Evolutionary conservation across 2,113 vertebrate genomes (phyloP).

Genomic region (Silurus meridionalis): DNA sequence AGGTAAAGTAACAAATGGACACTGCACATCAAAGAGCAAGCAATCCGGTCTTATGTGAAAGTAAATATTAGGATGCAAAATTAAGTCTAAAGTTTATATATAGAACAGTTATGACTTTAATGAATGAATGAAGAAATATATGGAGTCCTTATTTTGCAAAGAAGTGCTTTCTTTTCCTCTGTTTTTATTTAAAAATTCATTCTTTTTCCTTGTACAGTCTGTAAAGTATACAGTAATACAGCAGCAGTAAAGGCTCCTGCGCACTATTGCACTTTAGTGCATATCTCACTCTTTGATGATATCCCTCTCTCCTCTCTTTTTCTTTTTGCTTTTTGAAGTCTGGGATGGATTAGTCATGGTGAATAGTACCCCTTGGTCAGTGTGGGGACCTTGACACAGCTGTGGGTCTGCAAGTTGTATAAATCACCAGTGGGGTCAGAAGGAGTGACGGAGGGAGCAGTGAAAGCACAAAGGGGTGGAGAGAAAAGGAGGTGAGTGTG

Average conservation of each 20-base stretch:
- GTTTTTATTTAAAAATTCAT: neutral
- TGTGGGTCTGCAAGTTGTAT: conserved; percentile 77
- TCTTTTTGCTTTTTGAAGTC: conserved; percentile 69
- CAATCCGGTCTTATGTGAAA: neutral
- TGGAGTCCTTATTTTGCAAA: neutral
- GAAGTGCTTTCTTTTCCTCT: neutral
- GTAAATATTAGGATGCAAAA: neutral
- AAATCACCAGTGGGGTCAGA: conserved; percentile 72
- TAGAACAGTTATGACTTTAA: neutral
- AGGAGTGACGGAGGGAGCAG: conserved; percentile 60
- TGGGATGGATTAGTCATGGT: conserved; percentile 81
- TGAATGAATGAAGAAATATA: neutral
- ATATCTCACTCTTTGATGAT: conserved; percentile 62
- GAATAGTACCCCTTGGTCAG: conserved; percentile 71
- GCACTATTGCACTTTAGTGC: conserved; percentile 54
- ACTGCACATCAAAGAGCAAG: neutral
- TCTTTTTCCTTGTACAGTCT: conserved; percentile 23
- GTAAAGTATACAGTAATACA: conserved; percentile 45
- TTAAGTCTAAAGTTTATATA: neutral
- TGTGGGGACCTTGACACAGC: conserved; percentile 73
- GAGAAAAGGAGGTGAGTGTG: conserved; percentile 21
- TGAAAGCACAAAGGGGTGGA: conserved; percentile 33
- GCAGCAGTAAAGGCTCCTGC: conserved; percentile 51
- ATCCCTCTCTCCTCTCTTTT: conserved; percentile 26
- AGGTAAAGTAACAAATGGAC: neutral